phyloP scores from a whole-genome alignment of 2,113 vertebrate genomes.

The Ciconia maguari region DNA sequence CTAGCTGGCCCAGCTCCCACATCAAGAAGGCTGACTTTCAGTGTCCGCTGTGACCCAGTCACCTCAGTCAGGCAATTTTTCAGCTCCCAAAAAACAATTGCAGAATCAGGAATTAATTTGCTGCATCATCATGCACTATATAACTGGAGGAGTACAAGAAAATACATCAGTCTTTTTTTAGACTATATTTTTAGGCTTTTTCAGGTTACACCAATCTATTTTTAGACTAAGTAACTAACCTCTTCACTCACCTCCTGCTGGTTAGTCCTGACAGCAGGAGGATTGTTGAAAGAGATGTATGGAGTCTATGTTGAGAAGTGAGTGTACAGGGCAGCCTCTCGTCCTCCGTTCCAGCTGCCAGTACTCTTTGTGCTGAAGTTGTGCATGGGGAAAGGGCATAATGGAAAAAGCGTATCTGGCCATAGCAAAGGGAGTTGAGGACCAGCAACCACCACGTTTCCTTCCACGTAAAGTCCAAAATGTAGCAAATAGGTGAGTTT shows the following conservation, averaged over 20 bases:
- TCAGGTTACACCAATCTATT: not conserved
- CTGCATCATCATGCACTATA: not conserved
- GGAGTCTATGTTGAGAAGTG: not conserved
- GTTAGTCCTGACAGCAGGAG: not conserved
- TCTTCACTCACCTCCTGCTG: not conserved
- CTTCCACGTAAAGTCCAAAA: not conserved
- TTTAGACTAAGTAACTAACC: not conserved
- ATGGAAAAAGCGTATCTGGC: not conserved
- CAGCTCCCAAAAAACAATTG: not conserved
- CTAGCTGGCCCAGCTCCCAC: not conserved
- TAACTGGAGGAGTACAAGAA: not conserved
- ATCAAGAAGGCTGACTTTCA: not conserved
- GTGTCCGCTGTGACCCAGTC: not conserved
- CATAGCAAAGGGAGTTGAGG: not conserved
- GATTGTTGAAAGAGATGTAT: not conserved
- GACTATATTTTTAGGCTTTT: not conserved
- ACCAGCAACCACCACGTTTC: not conserved
- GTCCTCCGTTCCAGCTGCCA: not conserved
- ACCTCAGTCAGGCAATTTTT: not conserved
- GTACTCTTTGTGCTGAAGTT: not conserved
- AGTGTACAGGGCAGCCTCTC: not conserved
- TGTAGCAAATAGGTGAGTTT: not conserved
- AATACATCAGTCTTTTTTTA: not conserved
- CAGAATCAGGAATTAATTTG: slow-evolving; percentile 24
- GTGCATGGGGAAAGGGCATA: not conserved